A percentile compares a stretch with the other conserved stretches of the same genome.
Conservation (phyloP, 2,888 invertebrate genomes). For the Lapara coniferarum region DNA sequence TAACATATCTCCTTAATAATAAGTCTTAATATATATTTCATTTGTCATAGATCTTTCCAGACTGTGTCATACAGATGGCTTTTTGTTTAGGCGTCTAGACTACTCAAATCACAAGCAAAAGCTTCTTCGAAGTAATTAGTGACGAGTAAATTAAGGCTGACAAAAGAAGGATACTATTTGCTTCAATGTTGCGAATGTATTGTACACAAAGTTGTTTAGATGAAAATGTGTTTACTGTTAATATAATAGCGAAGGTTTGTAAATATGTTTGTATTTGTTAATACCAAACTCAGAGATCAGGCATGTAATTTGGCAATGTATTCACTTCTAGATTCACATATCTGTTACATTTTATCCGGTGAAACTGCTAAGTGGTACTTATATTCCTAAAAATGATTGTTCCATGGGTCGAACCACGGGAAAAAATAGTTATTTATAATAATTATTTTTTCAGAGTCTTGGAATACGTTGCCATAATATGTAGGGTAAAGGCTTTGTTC, state of each 20-base stretch:
- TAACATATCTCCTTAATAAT: background rate
- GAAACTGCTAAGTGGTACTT: too few species aligned
- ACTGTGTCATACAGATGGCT: constrained; percentile 1
- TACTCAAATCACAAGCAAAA: constrained; percentile 12
- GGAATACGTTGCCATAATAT: too few species aligned
- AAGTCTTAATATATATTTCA: constrained; percentile 9
- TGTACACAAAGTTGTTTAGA: background rate
- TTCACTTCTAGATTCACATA: background rate
- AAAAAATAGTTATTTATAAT: too few species aligned
- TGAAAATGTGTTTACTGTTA: background rate
- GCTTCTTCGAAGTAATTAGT: constrained; percentile 5
- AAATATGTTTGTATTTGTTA: background rate
- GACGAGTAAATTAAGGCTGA: background rate
- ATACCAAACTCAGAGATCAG: too few species aligned
- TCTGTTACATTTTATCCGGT: too few species aligned
- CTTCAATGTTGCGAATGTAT: background rate
- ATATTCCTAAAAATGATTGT: too few species aligned
- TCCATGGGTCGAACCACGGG: too few species aligned
- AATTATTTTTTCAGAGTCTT: too few species aligned
- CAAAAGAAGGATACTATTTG: background rate
- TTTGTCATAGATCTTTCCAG: constrained; percentile 9
- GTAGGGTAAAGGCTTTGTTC: too few species aligned
- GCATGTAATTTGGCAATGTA: too few species aligned
- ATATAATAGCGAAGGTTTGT: background rate
- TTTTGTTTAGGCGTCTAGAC: constrained; percentile 19